Evolutionary conservation across 2,888 invertebrate genomes (phyloP), one percentile per base, ranked within the genome.

Genomic region (Netelia virgata): DNA sequence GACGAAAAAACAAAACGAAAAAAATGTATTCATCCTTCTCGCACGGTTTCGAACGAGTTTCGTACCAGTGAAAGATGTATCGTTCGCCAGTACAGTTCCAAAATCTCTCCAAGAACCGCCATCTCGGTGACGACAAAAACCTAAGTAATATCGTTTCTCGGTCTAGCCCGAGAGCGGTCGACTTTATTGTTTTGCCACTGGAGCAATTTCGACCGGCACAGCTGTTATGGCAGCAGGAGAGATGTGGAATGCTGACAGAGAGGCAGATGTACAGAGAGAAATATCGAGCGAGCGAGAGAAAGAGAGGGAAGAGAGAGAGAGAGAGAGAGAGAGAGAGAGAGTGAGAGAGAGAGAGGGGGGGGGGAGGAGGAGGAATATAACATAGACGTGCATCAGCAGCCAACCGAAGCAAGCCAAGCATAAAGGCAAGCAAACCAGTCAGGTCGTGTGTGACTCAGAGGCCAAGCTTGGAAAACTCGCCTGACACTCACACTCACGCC

Each of bases 121-220:
- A 20, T 76, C 41, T 70, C 57, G 75, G 72, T 69, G 43, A 11
- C 75, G 79, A 75, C 66, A 80, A 69, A 69, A 72, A 55, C 57
- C n/a, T 36, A 10, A 73, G 77, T 78, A 77, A 84, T 70, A 81
- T 53, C 69, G 74, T 68, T 66, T 66, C 41, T 11, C 61, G 50
- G 70, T 70, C 57, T 69, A 72, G 50, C 36, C 41, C 53, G 55
- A 78, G 70, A 73, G 41, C 10, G 61, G 63, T 78, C 55, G 83
- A 86, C 85, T 88, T 88, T 87, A 88, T 88, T 88, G 87, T 87
- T 87, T 87, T 78, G 77, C 86, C 79, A 74, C 84, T 64, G 68
- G 86, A 84, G 78, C 85, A 86, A 88, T 89, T 84, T 85, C 84
- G 64, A 83, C 78, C 82, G 78, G 75, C 87, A 70, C 78, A 87